Evolutionary conservation across 2,113 vertebrate species (phyloP).

Genomic region (Leptosomus discolor): DNA sequence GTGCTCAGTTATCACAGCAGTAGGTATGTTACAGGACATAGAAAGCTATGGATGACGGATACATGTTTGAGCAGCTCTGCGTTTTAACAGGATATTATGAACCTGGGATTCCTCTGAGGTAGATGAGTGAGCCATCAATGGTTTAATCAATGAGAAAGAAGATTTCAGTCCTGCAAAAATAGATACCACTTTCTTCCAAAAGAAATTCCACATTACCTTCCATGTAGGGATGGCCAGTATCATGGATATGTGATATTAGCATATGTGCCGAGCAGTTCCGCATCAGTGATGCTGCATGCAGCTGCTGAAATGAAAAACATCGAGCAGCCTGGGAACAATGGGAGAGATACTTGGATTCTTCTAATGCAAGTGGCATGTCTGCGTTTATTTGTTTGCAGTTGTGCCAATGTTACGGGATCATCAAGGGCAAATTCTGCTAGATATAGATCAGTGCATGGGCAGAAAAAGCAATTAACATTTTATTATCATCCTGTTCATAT

Average conservation of each 20-base stretch:
- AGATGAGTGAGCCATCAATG: not conserved
- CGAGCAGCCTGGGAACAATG: not conserved
- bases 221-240: not conserved
- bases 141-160: not conserved
- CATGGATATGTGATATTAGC: not conserved
- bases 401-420: not conserved
- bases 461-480: slow-evolving; percentile 60
- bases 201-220: not conserved
- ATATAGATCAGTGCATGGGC: slow-evolving; percentile 45
- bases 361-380: not conserved
- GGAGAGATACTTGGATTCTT: not conserved
- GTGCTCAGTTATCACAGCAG: slow-evolving; percentile 39
- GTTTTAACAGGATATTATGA: not conserved
- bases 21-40: not conserved
- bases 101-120: not conserved
- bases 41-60: not conserved
- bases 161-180: not conserved
- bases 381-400: not conserved
- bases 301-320: slow-evolving; percentile 9
- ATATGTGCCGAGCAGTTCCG: not conserved
- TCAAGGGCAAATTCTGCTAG: slow-evolving; percentile 44
- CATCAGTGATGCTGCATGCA: not conserved
- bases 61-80: not conserved
- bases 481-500: not conserved
- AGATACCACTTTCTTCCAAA: not conserved